These are phyloP conservation scores for Characodon lateralis DNA, from an alignment of 2,797 vertebrate species.

Conservation along the genomic window DNA sequence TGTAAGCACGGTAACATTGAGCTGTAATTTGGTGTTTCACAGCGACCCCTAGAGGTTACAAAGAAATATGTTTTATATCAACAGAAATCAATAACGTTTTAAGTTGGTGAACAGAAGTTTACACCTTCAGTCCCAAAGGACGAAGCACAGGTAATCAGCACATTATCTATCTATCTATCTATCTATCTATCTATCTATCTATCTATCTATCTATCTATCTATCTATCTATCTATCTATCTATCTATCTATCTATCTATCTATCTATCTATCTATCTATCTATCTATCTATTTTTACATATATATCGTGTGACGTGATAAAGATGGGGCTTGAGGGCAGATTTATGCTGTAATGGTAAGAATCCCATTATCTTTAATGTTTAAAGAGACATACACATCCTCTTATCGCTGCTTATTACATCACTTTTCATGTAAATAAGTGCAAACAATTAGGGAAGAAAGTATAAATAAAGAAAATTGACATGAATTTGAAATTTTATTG, in stretches of 20 bases:
- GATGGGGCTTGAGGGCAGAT: too few relatives aligned
- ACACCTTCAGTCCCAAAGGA: background rate
- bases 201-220: too few relatives aligned
- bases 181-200: too few relatives aligned
- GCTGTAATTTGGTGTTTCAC: background rate
- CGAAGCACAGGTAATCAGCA: background rate
- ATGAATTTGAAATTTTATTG: constrained; percentile 62
- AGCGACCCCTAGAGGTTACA: constrained; percentile 4
- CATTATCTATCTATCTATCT: background rate
- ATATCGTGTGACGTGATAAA: too few relatives aligned
- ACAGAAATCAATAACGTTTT: background rate
- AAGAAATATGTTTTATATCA: background rate
- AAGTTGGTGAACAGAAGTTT: too few relatives aligned
- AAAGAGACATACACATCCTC: background rate
- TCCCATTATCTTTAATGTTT: background rate
- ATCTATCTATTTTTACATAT: too few relatives aligned
- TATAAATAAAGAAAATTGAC: constrained; percentile 7
- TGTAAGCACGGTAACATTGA: background rate
- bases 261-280: too few relatives aligned
- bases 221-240: too few relatives aligned
- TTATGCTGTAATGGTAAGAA: background rate
- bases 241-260: too few relatives aligned
- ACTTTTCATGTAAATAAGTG: too few relatives aligned
- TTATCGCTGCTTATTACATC: background rate
- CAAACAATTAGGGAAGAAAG: background rate